These are phyloP conservation scores for Agrochola litura DNA, from an alignment of 2,888 invertebrate species.

Conservation along the genomic window DNA sequence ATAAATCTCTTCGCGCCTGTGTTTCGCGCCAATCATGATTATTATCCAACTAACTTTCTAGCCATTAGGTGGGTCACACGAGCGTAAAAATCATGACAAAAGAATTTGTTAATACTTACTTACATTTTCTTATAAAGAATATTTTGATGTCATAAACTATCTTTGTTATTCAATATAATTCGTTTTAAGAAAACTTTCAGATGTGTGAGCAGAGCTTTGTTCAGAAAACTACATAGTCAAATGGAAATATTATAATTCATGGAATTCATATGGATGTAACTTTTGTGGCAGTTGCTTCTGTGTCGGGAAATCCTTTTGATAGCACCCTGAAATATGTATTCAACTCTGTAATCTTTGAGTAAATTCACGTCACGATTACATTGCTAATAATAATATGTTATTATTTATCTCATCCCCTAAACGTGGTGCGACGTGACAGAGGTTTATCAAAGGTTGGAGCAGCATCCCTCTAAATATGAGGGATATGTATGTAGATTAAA, in stretches of 20 bases:
- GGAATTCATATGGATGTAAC: constrained; percentile 28
- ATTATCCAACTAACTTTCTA: neutral
- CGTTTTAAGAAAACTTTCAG: constrained; percentile 8
- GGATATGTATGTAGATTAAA: constrained; percentile 6
- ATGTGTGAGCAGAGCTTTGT: constrained; percentile 12
- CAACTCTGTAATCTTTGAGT: constrained; percentile 1
- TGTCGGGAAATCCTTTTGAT: constrained; percentile 13
- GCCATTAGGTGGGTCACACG: neutral
- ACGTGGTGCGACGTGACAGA: constrained; percentile 8
- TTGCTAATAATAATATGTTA: constrained; percentile 23
- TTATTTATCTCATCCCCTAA: constrained; percentile 13
- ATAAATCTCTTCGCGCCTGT: neutral
- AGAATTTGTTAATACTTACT: neutral
- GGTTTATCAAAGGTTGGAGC: constrained; percentile 11
- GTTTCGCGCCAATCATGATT: neutral
- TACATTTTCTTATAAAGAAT: neutral
- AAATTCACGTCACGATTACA: constrained; percentile 7
- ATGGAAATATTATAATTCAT: constrained; percentile 27
- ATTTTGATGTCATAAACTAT: neutral
- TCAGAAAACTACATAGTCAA: constrained; percentile 13
- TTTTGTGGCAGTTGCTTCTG: constrained; percentile 13
- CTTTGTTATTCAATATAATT: constrained; percentile 17
- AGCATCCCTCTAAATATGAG: neutral
- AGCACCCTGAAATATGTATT: constrained; percentile 26
- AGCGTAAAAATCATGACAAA: constrained; percentile 5